Evolutionary conservation across 2,888 invertebrate genomes (phyloP).

Genomic region (Lasioglossum lativentre): DNA sequence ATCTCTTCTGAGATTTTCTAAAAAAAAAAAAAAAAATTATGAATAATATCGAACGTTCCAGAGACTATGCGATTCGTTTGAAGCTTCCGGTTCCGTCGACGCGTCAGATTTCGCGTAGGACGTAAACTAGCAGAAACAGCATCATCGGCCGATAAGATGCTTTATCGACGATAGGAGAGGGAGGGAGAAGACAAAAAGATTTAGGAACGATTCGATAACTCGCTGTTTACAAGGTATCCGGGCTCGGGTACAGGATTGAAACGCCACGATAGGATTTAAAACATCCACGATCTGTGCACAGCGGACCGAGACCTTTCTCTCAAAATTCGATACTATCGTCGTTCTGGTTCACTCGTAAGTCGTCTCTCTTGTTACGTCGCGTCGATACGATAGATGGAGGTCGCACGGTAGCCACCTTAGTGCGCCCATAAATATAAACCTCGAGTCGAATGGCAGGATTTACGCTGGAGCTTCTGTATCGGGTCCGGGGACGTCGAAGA

Average conservation of each 20-base stretch:
- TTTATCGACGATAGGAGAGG: background rate
- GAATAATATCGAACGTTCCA: background rate
- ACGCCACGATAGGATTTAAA: slow-evolving; percentile 24
- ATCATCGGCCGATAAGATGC: background rate
- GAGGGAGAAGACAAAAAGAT: background rate
- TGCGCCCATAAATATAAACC: slow-evolving; percentile 52
- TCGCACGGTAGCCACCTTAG: slow-evolving; percentile 39
- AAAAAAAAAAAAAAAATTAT: no score
- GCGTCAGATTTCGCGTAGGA: background rate
- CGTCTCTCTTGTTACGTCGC: slow-evolving; percentile 33
- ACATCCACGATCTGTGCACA: slow-evolving; percentile 14
- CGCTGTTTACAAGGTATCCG: slow-evolving; percentile 27
- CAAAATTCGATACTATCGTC: slow-evolving; percentile 36
- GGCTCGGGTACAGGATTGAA: slow-evolving; percentile 17
- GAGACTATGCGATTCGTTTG: background rate
- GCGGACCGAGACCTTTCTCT: slow-evolving; percentile 12
- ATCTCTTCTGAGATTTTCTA: no score
- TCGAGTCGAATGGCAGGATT: slow-evolving; percentile 43
- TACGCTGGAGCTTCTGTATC: slow-evolving; percentile 24
- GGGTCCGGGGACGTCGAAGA: background rate
- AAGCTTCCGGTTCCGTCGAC: background rate
- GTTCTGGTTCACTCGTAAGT: slow-evolving; percentile 26
- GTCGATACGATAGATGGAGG: slow-evolving; percentile 41
- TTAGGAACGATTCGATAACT: slow-evolving; percentile 19
- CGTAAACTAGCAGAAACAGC: background rate